A percentile compares a stretch with the other conserved stretches of the same genome.
phyloP scores from a whole-genome alignment of 2,888 invertebrate genomes.

The Gisinianus flammeolus region DNA sequence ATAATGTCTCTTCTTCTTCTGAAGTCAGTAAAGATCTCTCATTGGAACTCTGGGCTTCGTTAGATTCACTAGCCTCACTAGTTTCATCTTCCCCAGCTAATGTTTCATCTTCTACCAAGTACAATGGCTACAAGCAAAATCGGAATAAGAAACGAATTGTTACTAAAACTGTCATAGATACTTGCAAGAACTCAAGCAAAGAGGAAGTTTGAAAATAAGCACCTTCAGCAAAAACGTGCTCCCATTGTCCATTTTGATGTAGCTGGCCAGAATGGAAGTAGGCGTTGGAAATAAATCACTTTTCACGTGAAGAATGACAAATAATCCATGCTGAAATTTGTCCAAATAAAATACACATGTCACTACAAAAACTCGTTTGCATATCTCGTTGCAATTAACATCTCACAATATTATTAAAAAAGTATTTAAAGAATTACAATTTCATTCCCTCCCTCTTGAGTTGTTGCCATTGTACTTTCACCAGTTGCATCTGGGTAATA shows the following conservation, averaged over 20 bases:
- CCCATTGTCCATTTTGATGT: constrained; percentile 82
- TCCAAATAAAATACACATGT: constrained; percentile 46
- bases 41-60: no score
- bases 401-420: not conserved
- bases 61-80: no score
- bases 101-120: constrained; percentile 47
- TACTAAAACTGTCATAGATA: no score
- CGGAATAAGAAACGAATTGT: not conserved
- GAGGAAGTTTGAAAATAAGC: no score
- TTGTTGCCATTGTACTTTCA: constrained; percentile 12
- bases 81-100: constrained; percentile 37
- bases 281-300: constrained; percentile 80
- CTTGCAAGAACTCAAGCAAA: no score
- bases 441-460: constrained; percentile 22
- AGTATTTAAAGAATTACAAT: constrained; percentile 24
- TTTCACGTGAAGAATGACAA: constrained; percentile 81
- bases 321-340: constrained; percentile 76
- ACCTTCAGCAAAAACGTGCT: constrained; percentile 84
- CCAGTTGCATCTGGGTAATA: constrained; percentile 13
- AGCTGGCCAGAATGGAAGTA: constrained; percentile 82
- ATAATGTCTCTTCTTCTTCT: not conserved
- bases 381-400: not conserved
- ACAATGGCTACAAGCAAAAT: constrained; percentile 44
- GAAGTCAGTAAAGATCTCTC: not conserved
- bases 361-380: no score